Evolutionary conservation across 2,888 invertebrate species (phyloP), one percentile per base, ranked within the genome.

Genomic region (Gymnoscelis rufifasciata): DNA sequence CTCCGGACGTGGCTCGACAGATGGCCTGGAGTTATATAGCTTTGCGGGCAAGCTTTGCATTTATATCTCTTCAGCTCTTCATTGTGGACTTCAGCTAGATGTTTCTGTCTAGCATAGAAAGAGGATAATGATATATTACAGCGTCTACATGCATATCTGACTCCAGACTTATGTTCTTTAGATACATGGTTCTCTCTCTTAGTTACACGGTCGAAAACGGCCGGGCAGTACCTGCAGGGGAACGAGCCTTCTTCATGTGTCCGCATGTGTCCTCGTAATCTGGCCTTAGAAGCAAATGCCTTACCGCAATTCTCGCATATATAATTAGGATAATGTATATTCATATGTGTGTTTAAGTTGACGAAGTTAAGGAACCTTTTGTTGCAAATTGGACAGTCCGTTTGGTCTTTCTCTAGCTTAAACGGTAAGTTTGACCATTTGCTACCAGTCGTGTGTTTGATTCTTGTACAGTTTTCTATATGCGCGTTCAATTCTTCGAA

Each of bases 291-390:
- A 1, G 90, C 90, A 47, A 90, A 90, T 0, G 87, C 88, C 42
- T 90, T 90, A 0, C 88, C 88, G 46, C 90, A 90, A 52, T 74
- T 84, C 43, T 88, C 83, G 43, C 90, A 90, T 0, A 88, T 86
- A 50, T 88, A 83, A 37, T 87, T 82, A 0, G 87, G 87, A 26
- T 86, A 89, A 7, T 90, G 90, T 0, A 83, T 63, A 24, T 90
- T 90, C 83, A 90, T 90, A 46, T 90, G 90, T 0, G 83, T 87
- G 31, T 87, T 88, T 0, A 88, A 44, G 42, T 68, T 80, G 8
- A 87, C 86, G 29, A 78, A 88, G 36, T 88, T 88, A 0, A 88
- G 36, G 39, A 88, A 88, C 0, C 66, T 76, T 51, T 84, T 83
- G 36, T 80, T 71, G 52, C 88, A 88, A 0, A 87, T 68, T 0